These are phyloP conservation scores for Proctacanthus coquilletti DNA, from an alignment of 1,140 invertebrate species.

Conservation along the genomic window DNA sequence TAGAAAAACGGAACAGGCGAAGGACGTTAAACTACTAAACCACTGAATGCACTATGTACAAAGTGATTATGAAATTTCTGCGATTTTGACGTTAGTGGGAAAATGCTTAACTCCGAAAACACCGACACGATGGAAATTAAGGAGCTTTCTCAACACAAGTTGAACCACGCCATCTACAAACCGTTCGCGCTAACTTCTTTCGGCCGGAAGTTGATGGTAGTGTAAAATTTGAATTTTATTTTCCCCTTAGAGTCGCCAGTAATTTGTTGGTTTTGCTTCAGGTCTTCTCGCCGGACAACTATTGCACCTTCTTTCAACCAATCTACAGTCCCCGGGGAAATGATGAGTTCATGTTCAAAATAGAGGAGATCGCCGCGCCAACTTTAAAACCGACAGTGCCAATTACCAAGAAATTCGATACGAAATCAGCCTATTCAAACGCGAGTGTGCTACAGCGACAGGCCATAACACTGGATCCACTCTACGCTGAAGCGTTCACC, in stretches of 20 bases:
- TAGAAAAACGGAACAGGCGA: background rate
- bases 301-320: conserved; percentile 14
- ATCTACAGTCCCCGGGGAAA: conserved; percentile 5
- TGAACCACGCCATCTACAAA: too few species aligned
- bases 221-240: too few species aligned
- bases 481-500: conserved; percentile 1
- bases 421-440: conserved; percentile 5
- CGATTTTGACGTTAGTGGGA: too few species aligned
- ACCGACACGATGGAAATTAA: background rate
- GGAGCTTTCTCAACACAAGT: background rate
- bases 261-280: conserved; percentile 4
- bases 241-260: background rate
- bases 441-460: background rate
- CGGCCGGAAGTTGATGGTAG: too few species aligned
- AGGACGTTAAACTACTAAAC: background rate
- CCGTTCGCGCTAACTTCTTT: too few species aligned
- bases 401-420: conserved; percentile 9
- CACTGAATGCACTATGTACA: too few species aligned
- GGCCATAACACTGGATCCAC: conserved; percentile 4
- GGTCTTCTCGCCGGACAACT: conserved; percentile 11
- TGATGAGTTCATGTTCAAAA: conserved; percentile 10
- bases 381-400: conserved; percentile 10
- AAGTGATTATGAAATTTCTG: too few species aligned
- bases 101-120: too few species aligned
- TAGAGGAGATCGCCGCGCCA: background rate